A percentile compares a stretch with the other conserved stretches of the same genome.
phyloP scores from a whole-genome alignment of 2,888 invertebrate genomes.

The Marasmarcha lunaedactyla region DNA sequence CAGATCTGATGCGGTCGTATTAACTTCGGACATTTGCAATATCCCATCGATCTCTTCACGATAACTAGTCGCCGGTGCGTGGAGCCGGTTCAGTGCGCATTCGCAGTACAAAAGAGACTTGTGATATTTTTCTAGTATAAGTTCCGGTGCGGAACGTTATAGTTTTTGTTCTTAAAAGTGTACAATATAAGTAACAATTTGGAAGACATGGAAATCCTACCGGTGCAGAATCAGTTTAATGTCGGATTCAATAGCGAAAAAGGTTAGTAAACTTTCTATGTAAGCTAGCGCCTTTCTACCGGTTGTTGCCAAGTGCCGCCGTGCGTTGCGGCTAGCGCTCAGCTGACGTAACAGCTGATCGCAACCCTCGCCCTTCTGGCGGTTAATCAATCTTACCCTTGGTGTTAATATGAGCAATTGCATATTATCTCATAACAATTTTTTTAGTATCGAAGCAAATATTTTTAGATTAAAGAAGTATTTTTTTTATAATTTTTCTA shows the following conservation, averaged over 20 bases:
- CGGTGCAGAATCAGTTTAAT: slow-evolving; percentile 80
- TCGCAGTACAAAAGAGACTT: slow-evolving; percentile 68
- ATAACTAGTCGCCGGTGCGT: slow-evolving; percentile 50
- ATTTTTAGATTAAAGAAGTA: no score
- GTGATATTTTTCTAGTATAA: slow-evolving; percentile 68
- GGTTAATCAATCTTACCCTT: slow-evolving; percentile 16
- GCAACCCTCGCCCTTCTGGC: slow-evolving; percentile 31
- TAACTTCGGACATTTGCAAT: slow-evolving; percentile 47
- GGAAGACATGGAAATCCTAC: slow-evolving; percentile 83
- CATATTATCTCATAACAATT: no score
- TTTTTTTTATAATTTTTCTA: no score
- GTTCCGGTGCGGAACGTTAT: slow-evolving; percentile 57
- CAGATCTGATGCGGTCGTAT: slow-evolving; percentile 65
- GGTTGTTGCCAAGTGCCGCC: slow-evolving; percentile 44
- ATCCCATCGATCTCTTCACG: slow-evolving; percentile 60
- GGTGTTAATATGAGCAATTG: background rate
- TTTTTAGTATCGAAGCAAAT: no score
- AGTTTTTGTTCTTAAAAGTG: slow-evolving; percentile 59
- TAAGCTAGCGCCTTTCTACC: slow-evolving; percentile 55
- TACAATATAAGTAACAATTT: slow-evolving; percentile 70
- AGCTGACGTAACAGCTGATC: slow-evolving; percentile 55
- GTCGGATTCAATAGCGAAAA: slow-evolving; percentile 82
- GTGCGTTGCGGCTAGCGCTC: slow-evolving; percentile 27
- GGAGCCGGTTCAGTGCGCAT: slow-evolving; percentile 54
- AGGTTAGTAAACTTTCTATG: slow-evolving; percentile 74